Evolutionary conservation across 1,140 invertebrate species (phyloP).

Genomic region (Trissolcus basalis): DNA sequence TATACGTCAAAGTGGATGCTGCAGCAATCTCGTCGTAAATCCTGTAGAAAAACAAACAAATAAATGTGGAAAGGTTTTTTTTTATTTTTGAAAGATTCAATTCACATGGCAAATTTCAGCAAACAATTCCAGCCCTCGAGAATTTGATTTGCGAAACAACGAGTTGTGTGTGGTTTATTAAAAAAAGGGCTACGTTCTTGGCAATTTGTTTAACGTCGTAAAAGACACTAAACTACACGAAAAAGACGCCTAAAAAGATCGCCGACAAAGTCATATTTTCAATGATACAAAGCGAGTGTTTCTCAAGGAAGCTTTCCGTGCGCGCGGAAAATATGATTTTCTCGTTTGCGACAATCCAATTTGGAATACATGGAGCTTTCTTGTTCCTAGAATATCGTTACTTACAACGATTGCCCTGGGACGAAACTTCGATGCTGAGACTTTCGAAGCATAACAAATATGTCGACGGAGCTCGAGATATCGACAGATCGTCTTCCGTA

Average conservation of each 20-base stretch:
- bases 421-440: conserved; percentile 59
- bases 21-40: too few species aligned
- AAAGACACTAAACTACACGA: conserved; percentile 28
- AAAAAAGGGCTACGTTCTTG: neutral
- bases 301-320: conserved; percentile 37
- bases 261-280: conserved; percentile 26
- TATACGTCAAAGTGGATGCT: too few species aligned
- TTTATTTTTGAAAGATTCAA: neutral
- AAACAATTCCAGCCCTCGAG: conserved; percentile 3
- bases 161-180: neutral
- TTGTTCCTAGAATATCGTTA: conserved; percentile 59
- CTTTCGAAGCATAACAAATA: conserved; percentile 64
- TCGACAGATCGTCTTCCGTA: conserved; percentile 66
- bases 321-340: conserved; percentile 56
- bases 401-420: conserved; percentile 67
- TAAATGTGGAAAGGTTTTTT: too few species aligned
- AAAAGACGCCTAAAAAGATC: conserved; percentile 21
- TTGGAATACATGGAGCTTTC: conserved; percentile 58
- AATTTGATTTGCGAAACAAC: conserved; percentile 4
- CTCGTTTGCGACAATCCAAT: conserved; percentile 59
- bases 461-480: conserved; percentile 56
- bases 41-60: too few species aligned
- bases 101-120: conserved; percentile 1
- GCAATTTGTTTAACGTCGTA: conserved; percentile 10
- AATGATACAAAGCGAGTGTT: conserved; percentile 49